phyloP scores from a whole-genome alignment of 1,140 invertebrate species.

The Temnothorax nylanderi region DNA sequence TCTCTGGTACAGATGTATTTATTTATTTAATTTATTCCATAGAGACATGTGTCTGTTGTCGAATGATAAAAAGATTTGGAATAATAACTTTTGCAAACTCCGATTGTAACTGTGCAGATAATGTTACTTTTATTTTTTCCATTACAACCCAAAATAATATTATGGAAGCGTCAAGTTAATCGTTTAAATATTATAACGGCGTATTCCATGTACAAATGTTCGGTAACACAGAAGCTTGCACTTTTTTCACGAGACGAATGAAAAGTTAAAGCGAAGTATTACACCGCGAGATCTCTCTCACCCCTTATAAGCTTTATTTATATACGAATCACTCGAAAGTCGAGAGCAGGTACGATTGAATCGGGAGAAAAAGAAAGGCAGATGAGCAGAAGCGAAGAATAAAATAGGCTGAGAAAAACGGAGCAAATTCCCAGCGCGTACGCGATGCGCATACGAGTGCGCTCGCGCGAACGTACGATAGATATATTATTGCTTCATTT shows the following conservation, averaged over 20 bases:
- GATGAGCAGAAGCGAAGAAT: neutral
- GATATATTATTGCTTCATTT: conserved; percentile 49
- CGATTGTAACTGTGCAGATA: neutral
- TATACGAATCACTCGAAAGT: conserved; percentile 22
- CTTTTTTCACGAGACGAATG: neutral
- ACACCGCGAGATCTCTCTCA: neutral
- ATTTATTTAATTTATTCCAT: neutral
- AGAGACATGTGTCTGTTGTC: neutral
- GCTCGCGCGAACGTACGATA: neutral
- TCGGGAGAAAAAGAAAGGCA: neutral
- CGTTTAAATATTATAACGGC: neutral
- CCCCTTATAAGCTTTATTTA: neutral
- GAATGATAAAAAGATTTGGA: neutral
- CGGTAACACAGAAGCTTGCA: neutral
- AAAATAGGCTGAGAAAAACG: conserved; percentile 37
- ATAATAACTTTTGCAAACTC: neutral
- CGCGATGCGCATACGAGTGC: neutral
- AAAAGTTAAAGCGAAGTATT: conserved; percentile 21
- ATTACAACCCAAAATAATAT: neutral
- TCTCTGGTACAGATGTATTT: neutral
- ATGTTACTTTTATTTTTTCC: neutral
- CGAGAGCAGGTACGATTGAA: neutral
- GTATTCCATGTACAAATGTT: neutral
- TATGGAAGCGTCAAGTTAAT: neutral
- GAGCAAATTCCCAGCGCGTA: neutral